phyloP scores from a whole-genome alignment of 2,797 vertebrate species.

The Chelon auratus region DNA sequence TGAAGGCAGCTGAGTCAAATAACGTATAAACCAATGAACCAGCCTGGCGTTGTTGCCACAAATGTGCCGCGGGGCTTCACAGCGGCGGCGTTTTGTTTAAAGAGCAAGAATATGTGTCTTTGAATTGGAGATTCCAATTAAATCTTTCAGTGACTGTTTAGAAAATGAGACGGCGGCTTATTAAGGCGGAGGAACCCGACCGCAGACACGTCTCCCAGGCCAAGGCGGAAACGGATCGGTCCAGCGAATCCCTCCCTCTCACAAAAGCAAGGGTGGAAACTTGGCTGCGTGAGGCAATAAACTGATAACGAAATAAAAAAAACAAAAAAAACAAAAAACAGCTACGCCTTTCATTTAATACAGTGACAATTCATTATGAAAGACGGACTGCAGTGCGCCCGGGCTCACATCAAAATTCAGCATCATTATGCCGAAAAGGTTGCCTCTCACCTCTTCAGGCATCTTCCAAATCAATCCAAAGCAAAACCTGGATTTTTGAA shows the following conservation, averaged over 20 bases:
- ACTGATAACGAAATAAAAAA: slow-evolving; percentile 24
- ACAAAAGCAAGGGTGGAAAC: slow-evolving; percentile 19
- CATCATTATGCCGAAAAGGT: slow-evolving; percentile 22
- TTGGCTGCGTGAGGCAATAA: slow-evolving; percentile 25
- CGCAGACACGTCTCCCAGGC: slow-evolving; percentile 23
- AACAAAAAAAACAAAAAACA: neutral
- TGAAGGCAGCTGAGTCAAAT: neutral
- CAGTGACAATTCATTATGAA: slow-evolving; percentile 24
- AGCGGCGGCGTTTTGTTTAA: slow-evolving; percentile 8
- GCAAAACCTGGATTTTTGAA: slow-evolving; percentile 19
- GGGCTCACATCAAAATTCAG: slow-evolving; percentile 26
- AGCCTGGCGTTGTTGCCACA: neutral
- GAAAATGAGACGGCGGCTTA: slow-evolving; percentile 20
- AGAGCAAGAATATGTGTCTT: slow-evolving; percentile 7
- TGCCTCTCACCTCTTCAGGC: neutral
- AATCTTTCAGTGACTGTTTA: slow-evolving; percentile 21
- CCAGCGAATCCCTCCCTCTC: slow-evolving; percentile 16
- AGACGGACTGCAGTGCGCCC: neutral
- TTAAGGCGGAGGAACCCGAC: slow-evolving; percentile 14
- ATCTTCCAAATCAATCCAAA: slow-evolving; percentile 23
- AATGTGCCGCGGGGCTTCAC: slow-evolving; percentile 18
- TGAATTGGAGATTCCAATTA: slow-evolving; percentile 22
- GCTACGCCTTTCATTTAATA: slow-evolving; percentile 3
- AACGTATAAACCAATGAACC: slow-evolving; percentile 27
- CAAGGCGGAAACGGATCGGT: slow-evolving; percentile 27